Evolutionary conservation across 1,140 invertebrate species (phyloP), one percentile per base, ranked within the genome.

Genomic region (Thaumetopoea pityocampa): DNA sequence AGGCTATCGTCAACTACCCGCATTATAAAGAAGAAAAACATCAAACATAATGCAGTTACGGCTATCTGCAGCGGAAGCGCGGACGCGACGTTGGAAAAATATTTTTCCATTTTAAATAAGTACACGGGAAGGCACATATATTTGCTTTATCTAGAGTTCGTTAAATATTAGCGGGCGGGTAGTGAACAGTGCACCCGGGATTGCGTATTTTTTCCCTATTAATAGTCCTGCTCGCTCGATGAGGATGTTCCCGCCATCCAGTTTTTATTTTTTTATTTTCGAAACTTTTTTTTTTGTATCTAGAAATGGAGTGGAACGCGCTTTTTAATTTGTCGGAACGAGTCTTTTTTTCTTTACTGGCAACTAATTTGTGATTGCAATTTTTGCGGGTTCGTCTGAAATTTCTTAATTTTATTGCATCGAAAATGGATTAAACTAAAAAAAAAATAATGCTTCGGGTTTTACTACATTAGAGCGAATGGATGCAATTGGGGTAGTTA

Each of bases 71-170:
- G 8, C 33, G 37, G 35, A 45, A 27, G 23, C 46, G 55, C 34
- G 27, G 40, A 40, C 20, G 40, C 49, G 48, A 53, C 56, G 67
- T 59, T 50, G 66, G 66, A 65, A 72, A 77, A 74, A 72, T 67
- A 67, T 72, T 73, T 74, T 72, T 67, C 69, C 63, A 71, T 77
- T 73, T 73, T 64, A 73, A 77, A 77, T 71, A 77, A 73, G 72
- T 71, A 65, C 51, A 63, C 64, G 69, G 69, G 67, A 67, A 64
- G 64, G 53, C 63, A 57, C 61, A 72, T 77, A 72, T 74, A 74
- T 78, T 67, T 58, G 54, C 69, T 68, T 72, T 78, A 78, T 74
- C 73, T 73, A 40, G 54, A 62, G 57, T 71, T 67, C 54, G 67
- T 73, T 77, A 73, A 73, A 73, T 77, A 73, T 71, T 69, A 69